A percentile compares a stretch with the other conserved stretches of the same genome.
Evolutionary conservation across 1,140 invertebrate genomes (phyloP).

Genomic region (Tribolium madens): DNA sequence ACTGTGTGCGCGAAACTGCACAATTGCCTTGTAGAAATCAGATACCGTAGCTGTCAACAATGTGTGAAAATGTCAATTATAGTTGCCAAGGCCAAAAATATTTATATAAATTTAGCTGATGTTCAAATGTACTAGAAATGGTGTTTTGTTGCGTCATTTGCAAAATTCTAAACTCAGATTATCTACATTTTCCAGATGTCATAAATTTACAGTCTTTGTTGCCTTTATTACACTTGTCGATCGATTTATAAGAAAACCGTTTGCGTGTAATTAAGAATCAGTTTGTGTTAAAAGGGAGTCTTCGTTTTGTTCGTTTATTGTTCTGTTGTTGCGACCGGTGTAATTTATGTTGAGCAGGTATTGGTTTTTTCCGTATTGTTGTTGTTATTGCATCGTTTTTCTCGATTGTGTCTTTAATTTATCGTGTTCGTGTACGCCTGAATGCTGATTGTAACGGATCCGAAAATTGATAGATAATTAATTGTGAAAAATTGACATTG

Average conservation of each 20-base stretch:
- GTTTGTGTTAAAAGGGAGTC: not conserved
- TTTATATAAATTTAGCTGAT: no score
- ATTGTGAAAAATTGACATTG: not conserved
- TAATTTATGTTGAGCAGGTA: slow-evolving; percentile 33
- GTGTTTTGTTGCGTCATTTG: no score
- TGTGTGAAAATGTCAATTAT: no score
- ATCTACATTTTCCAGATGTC: no score
- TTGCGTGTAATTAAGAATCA: slow-evolving; percentile 23
- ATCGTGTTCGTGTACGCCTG: not conserved
- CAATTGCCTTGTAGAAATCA: no score
- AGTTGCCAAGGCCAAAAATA: no score
- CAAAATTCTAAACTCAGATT: no score
- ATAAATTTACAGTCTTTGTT: no score
- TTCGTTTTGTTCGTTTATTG: slow-evolving; percentile 1
- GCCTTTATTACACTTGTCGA: no score
- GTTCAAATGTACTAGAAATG: no score
- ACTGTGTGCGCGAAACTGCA: no score
- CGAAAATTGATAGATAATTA: not conserved
- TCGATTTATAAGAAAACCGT: slow-evolving; percentile 9
- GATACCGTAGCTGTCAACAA: no score
- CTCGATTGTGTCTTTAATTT: not conserved
- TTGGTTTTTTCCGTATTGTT: slow-evolving; percentile 20
- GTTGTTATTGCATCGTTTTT: slow-evolving; percentile 23
- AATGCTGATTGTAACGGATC: slow-evolving; percentile 1
- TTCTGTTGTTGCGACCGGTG: not conserved